These are phyloP conservation scores for Grus americana DNA, from an alignment of 2,113 vertebrate species.

Conservation along the genomic window DNA sequence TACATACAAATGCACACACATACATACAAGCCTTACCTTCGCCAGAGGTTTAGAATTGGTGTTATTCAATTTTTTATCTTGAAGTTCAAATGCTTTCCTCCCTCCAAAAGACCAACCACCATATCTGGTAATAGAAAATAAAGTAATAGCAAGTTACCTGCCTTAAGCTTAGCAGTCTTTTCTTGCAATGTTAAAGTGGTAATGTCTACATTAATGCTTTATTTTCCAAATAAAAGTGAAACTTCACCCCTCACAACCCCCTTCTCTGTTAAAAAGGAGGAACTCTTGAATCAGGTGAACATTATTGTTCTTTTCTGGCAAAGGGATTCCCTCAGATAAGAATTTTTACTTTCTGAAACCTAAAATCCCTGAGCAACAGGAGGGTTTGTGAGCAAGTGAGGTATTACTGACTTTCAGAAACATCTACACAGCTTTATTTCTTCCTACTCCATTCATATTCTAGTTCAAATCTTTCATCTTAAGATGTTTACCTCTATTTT, in stretches of 20 bases:
- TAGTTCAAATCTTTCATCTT: not conserved
- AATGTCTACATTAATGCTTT: not conserved
- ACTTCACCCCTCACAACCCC: not conserved
- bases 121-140: slow-evolving; percentile 49
- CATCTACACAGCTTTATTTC: not conserved
- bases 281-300: not conserved
- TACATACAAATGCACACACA: not conserved
- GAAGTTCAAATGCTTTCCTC: not conserved
- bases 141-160: not conserved
- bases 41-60: slow-evolving; percentile 19
- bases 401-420: not conserved
- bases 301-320: not conserved
- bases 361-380: not conserved
- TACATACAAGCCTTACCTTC: slow-evolving; percentile 63
- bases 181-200: not conserved
- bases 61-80: not conserved
- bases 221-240: not conserved
- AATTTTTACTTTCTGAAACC: not conserved
- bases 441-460: not conserved
- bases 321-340: not conserved
- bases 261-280: not conserved
- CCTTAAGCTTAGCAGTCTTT: not conserved
- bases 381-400: not conserved
- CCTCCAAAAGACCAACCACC: slow-evolving; percentile 77
- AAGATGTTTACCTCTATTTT: not conserved